These are phyloP conservation scores for Fregetta grallaria DNA, from an alignment of 2,113 vertebrate species.

Conservation along the genomic window DNA sequence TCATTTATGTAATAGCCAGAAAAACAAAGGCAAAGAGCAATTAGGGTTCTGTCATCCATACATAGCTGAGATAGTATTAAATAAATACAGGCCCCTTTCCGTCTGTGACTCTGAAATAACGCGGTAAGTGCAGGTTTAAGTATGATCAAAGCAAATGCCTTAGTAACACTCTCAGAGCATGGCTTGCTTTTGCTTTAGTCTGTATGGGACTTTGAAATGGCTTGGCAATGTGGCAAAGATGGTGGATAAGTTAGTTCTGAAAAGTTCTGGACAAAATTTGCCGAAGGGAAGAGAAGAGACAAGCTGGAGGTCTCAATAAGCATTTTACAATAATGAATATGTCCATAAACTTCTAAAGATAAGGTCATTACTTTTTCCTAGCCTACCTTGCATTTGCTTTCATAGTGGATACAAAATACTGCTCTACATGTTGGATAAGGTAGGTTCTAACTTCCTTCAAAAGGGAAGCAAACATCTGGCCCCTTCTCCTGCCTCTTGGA, in stretches of 20 bases:
- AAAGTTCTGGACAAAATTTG: background rate
- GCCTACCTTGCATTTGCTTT: background rate
- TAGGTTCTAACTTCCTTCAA: background rate
- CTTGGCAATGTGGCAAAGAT: background rate
- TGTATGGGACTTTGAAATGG: background rate
- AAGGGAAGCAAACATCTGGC: background rate
- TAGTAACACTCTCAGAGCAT: background rate
- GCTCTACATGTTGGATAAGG: rapidly evolving
- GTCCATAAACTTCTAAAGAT: background rate
- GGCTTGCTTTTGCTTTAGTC: background rate
- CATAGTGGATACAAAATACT: background rate
- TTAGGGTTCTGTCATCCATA: background rate
- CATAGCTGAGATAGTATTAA: background rate
- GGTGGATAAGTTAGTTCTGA: background rate
- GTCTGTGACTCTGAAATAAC: background rate
- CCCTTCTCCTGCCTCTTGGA: background rate
- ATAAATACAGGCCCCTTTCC: background rate
- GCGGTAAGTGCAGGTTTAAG: background rate
- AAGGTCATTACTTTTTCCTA: background rate
- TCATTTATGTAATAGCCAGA: background rate
- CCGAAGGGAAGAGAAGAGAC: background rate
- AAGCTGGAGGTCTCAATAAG: background rate
- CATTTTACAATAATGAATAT: background rate
- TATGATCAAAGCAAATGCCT: background rate
- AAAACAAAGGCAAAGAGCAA: background rate